phyloP scores from a whole-genome alignment of 2,797 vertebrate genomes.

The Botia almorhae region DNA sequence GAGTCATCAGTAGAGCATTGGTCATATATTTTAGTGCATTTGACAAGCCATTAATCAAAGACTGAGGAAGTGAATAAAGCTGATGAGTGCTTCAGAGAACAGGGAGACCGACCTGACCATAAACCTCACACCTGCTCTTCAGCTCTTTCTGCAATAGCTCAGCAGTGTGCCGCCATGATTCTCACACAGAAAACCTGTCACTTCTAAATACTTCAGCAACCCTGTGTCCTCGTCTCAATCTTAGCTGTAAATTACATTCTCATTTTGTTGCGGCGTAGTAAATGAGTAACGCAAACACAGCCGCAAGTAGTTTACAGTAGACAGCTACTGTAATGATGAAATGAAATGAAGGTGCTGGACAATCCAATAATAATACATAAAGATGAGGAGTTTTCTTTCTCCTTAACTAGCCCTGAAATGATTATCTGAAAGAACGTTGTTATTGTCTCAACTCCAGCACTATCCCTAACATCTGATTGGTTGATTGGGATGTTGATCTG shows the following conservation, averaged over 20 bases:
- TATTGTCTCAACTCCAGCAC: no score
- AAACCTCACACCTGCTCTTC: slow-evolving; percentile 29
- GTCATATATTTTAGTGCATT: slow-evolving; percentile 23
- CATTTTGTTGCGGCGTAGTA: neutral
- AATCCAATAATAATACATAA: no score
- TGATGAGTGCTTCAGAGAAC: slow-evolving; percentile 36
- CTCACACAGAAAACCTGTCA: slow-evolving; percentile 65
- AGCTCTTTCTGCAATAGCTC: slow-evolving; percentile 40
- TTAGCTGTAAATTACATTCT: neutral
- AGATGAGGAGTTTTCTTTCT: no score
- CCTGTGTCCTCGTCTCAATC: slow-evolving; percentile 11
- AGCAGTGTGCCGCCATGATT: slow-evolving; percentile 63
- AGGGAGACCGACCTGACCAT: slow-evolving; percentile 5
- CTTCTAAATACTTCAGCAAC: slow-evolving; percentile 63
- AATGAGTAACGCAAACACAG: neutral
- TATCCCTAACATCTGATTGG: no score
- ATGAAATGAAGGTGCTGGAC: no score
- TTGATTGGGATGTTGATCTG: no score
- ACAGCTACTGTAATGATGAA: neutral
- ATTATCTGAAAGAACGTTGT: no score
- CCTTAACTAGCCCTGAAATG: no score
- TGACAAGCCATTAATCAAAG: slow-evolving; percentile 51
- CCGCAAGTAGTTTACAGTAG: neutral
- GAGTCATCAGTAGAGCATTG: slow-evolving; percentile 15
- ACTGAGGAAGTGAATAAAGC: slow-evolving; percentile 27